Base-by-base conservation (phyloP, 2,888 invertebrate genomes). In the Linnaemya vulpina region DNA sequence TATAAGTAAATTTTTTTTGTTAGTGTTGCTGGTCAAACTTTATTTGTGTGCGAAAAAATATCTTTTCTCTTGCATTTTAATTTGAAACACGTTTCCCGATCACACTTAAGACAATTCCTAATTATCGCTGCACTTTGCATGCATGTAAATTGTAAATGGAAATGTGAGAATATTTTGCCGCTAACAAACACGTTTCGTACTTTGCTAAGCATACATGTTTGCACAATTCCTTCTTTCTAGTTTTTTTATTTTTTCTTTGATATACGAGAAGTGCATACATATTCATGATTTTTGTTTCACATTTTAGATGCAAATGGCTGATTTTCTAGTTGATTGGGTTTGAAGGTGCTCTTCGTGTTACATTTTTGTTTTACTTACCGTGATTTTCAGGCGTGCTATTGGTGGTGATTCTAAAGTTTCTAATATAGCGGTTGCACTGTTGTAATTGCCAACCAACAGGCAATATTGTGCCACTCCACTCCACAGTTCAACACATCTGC, bases 391-490 rank as follows among this genome's bases (percentile, higher is more conserved):
- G 85, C 92, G 88, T 67, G 92, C 92, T 87, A 92, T 92, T 43
- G 92, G 90, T 68, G 92, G 92, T 40, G 92, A 92, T 86, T 92
- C 92, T 70, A 92, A 87, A 11, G 92, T 91, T 88, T 92, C 92
- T 82, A 92, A 87, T 86, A 92, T 92, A 77, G 91, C 91, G 74
- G 92, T 92, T 75, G 92, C 92, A 84, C 92, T 92, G 78, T 92
- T 92, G 86, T 92, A 92, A 88, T 92, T 92, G 70, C 92, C 92
- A 65, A 92, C 92, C 22, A 92, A 90, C 65, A 92, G 89, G 87
- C 92, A 92, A 84, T 92, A 92, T 86, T 92, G 92, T 1, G 92
- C 92, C 63, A 92, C 92, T 1, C 92, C 92, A 86, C 92, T 92
- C 92, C 92, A 92, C 9, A 92, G 88, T 85, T 92, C 92, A 68